These are phyloP conservation scores for Furcula furcula DNA, from an alignment of 2,888 invertebrate genomes.

Conservation along the genomic window DNA sequence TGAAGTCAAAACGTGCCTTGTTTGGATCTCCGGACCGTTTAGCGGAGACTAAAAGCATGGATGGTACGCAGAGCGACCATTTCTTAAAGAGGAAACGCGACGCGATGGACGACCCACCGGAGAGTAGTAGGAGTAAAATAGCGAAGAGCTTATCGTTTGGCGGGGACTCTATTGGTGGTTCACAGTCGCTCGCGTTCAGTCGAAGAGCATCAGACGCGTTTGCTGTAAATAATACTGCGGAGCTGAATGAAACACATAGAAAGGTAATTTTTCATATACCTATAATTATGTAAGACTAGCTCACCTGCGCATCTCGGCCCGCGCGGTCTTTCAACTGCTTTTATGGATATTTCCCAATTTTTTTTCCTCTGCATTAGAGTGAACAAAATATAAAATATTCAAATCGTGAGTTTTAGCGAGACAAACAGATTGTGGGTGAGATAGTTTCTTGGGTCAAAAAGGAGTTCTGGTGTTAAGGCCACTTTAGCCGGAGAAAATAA, in stretches of 20 bases:
- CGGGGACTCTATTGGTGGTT: conserved; percentile 51
- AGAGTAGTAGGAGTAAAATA: conserved; percentile 69
- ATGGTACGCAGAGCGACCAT: conserved; percentile 54
- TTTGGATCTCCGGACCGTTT: conserved; percentile 82
- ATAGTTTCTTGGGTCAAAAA: too few relatives aligned
- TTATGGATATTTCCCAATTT: too few relatives aligned
- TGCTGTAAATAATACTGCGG: conserved; percentile 53
- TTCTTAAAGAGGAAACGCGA: conserved; percentile 76
- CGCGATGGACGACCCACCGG: conserved; percentile 55
- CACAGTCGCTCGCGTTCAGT: conserved; percentile 44
- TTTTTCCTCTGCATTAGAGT: too few relatives aligned
- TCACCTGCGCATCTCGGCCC: neutral
- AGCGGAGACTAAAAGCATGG: conserved; percentile 64
- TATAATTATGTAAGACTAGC: neutral
- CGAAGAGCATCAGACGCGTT: conserved; percentile 66
- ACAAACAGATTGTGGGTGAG: too few relatives aligned
- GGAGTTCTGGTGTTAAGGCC: too few relatives aligned
- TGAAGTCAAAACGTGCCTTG: conserved; percentile 84
- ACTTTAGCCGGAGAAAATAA: too few relatives aligned
- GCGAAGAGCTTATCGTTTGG: conserved; percentile 83
- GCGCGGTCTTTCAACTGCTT: too few relatives aligned
- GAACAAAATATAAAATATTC: too few relatives aligned
- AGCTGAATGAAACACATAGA: conserved; percentile 83
- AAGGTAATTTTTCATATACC: conserved; percentile 74
- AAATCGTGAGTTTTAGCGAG: too few relatives aligned